Evolutionary conservation across 2,113 vertebrate genomes (phyloP), one percentile per base, ranked within the genome.

Genomic region (Symphodus melops): DNA sequence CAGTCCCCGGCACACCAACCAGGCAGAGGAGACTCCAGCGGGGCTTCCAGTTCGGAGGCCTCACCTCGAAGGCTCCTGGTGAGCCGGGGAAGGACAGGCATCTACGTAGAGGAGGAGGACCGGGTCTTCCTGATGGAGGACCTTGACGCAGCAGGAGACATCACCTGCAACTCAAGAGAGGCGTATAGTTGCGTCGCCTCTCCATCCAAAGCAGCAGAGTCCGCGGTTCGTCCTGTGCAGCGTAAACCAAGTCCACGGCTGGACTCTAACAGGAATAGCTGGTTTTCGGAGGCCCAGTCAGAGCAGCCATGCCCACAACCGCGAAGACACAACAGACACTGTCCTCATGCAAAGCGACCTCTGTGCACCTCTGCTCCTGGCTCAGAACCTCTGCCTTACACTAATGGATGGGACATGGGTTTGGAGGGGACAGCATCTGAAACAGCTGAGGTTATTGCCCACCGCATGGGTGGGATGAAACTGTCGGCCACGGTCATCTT

Each of bases 401-500:
- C 94, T 81, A 97, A 96, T 0, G 94, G 95, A 75, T 98, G 97
- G 97, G 96, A 96, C 68, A 88, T 83, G 0, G 88, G 90, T 0
- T 78, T 79, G 1, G 95, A 96, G 2, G 94, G 94, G 0, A 83
- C 86, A 0, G 91, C 92, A 0, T 92, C 93, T 0, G 95, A 96
- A 91, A 95, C 91, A 0, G 98, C 98, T 0, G 97, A 99, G 89
- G 93, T 95, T 79, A 97, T 99, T 5, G 98, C 98, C 39, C 95
- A 97, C 87, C 96, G 98, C 52, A 99, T 96, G 1, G 98, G 98
- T 20, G 98, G 98, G 73, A 98, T 99, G 98, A 98, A 97, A 91
- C 94, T 99, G 71, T 99, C 98, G 0, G 97, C 98, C 52, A 99
- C 98, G 0, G 98, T 99, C 79, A 99, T 99, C 88, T 99, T 99